Evolutionary conservation across 2,888 invertebrate species (phyloP).

Genomic region (Exocentrus adspersus): DNA sequence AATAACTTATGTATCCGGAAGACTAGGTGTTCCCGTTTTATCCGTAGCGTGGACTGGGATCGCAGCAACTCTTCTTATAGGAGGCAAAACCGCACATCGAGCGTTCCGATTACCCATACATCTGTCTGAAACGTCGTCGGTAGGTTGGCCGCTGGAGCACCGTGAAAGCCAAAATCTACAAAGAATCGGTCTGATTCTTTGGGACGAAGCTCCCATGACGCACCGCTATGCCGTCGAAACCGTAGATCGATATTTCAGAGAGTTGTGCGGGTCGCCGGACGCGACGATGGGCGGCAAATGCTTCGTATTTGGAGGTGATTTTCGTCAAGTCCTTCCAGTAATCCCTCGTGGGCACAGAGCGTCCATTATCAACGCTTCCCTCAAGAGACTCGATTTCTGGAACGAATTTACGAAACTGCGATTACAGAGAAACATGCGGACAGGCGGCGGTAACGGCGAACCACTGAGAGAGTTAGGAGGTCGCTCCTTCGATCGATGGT

Average conservation of each 20-base stretch:
- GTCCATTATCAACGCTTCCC: slow-evolving; percentile 20
- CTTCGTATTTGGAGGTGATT: slow-evolving; percentile 42
- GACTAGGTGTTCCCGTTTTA: background rate
- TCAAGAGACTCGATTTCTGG: slow-evolving; percentile 33
- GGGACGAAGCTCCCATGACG: slow-evolving; percentile 41
- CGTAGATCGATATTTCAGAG: slow-evolving; percentile 31
- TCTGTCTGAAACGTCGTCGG: slow-evolving; percentile 1
- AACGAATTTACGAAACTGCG: too few species aligned
- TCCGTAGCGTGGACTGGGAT: slow-evolving; percentile 54
- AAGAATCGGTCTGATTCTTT: slow-evolving; percentile 25
- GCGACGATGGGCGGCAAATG: slow-evolving; percentile 34
- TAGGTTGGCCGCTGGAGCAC: slow-evolving; percentile 19
- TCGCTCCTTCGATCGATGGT: slow-evolving; percentile 21
- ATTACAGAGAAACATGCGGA: too few species aligned
- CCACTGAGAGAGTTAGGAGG: background rate
- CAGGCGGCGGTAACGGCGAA: too few species aligned
- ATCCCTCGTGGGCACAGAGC: slow-evolving; percentile 26
- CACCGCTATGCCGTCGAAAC: slow-evolving; percentile 25
- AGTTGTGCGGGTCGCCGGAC: slow-evolving; percentile 6
- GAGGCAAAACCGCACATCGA: slow-evolving; percentile 58
- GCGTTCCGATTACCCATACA: slow-evolving; percentile 51
- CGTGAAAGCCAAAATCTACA: background rate
- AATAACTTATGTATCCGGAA: slow-evolving; percentile 28
- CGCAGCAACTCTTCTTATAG: slow-evolving; percentile 52
- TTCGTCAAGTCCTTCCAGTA: slow-evolving; percentile 40